phyloP scores from a whole-genome alignment of 2,113 vertebrate genomes.

The Gymnogyps californianus region DNA sequence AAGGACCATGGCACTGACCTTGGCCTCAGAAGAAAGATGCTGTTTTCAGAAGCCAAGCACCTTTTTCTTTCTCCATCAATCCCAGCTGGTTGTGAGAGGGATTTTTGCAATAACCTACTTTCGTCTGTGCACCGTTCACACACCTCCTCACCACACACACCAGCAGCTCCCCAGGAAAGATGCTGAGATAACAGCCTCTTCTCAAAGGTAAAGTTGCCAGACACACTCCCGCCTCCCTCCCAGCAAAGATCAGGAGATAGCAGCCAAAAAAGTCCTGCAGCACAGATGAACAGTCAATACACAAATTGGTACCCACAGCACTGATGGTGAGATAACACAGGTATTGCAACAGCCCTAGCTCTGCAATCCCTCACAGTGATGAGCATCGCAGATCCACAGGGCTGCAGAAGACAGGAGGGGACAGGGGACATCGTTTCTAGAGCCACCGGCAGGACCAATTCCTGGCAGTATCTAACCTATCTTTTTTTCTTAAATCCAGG shows the following conservation, averaged over 20 bases:
- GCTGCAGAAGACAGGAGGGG: not conserved
- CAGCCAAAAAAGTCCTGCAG: not conserved
- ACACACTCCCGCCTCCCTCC: not conserved
- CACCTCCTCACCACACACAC: not conserved
- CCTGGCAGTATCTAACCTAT: not conserved
- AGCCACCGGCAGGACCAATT: not conserved
- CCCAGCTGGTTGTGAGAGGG: not conserved
- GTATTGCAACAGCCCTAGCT: not conserved
- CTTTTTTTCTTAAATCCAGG: not conserved
- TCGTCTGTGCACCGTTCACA: rapidly evolving
- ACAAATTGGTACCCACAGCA: not conserved
- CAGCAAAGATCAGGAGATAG: not conserved
- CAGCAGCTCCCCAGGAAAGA: not conserved
- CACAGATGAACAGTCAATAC: not conserved
- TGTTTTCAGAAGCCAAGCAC: not conserved
- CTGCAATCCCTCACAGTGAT: rapidly evolving
- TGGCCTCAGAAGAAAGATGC: not conserved
- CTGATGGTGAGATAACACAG: not conserved
- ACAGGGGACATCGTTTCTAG: not conserved
- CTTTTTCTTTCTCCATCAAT: not conserved
- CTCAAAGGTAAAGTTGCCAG: not conserved
- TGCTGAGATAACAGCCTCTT: not conserved
- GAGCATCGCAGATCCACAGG: not conserved
- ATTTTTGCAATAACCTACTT: not conserved
- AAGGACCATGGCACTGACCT: not conserved